Conservation (phyloP, 2,797 vertebrate genomes). For the Hemibagrus guttatus region DNA sequence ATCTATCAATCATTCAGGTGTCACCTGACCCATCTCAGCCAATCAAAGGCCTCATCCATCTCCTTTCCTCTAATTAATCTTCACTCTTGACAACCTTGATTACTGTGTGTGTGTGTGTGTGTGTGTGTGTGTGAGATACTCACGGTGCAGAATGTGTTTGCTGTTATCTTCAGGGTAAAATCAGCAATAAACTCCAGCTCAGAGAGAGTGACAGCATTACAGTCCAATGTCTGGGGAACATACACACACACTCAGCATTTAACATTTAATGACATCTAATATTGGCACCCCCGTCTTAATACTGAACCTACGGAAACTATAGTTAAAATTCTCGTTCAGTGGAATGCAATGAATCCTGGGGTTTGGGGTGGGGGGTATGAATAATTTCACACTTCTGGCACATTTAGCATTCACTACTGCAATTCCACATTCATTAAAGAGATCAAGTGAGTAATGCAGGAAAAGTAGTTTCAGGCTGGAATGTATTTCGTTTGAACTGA, state of each 20-base stretch:
- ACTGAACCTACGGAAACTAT: neutral
- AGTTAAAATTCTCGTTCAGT: neutral
- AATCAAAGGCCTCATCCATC: constrained; percentile 66
- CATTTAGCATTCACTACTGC: neutral
- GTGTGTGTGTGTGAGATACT: constrained; percentile 61
- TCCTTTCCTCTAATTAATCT: constrained; percentile 66
- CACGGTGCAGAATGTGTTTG: constrained; percentile 82
- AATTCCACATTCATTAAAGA: neutral
- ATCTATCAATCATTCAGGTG: constrained; percentile 60
- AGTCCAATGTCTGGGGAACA: constrained; percentile 81
- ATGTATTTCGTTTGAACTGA: neutral
- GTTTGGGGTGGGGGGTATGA: too few relatives aligned
- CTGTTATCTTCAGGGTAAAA: constrained; percentile 82
- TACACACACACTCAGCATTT: constrained; percentile 1
- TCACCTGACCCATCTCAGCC: constrained; percentile 63
- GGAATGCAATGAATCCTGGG: neutral
- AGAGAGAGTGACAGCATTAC: constrained; percentile 76
- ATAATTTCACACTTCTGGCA: neutral
- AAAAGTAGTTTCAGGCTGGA: neutral
- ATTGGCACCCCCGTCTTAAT: neutral
- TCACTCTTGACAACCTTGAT: constrained; percentile 63
- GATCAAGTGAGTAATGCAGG: neutral
- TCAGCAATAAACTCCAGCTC: constrained; percentile 88
- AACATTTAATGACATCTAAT: too few relatives aligned
- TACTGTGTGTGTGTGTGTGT: constrained; percentile 44